phyloP scores from a whole-genome alignment of 2,888 invertebrate genomes.

The Papilio gigon region DNA sequence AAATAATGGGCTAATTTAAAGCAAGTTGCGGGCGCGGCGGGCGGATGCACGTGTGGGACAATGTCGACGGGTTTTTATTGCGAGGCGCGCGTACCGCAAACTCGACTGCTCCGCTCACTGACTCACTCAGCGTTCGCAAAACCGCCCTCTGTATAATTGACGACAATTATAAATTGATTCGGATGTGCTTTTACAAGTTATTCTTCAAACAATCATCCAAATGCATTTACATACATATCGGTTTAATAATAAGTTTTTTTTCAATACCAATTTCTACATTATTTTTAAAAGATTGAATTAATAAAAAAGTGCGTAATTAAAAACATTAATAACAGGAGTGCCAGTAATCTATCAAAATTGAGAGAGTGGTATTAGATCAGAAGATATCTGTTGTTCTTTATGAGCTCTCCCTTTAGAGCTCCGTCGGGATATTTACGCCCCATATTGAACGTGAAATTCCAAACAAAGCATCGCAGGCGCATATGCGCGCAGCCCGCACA shows the following conservation, averaged over 20 bases:
- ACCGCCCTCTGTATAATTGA: constrained; percentile 35
- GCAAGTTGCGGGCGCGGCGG: constrained; percentile 74
- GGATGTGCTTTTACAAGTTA: constrained; percentile 17
- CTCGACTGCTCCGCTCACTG: constrained; percentile 24
- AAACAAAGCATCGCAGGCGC: constrained; percentile 70
- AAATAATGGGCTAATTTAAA: constrained; percentile 51
- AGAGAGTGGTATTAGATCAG: constrained; percentile 47
- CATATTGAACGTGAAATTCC: constrained; percentile 78
- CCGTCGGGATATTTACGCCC: constrained; percentile 81
- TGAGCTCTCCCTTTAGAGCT: constrained; percentile 71
- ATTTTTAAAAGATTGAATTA: neutral
- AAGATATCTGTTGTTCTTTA: constrained; percentile 67
- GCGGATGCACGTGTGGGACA: constrained; percentile 81
- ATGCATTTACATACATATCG: neutral
- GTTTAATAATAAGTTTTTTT: neutral
- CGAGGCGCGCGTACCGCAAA: constrained; percentile 57
- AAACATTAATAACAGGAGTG: constrained; percentile 16
- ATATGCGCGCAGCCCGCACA: constrained; percentile 64
- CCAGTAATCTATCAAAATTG: constrained; percentile 29
- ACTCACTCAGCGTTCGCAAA: constrained; percentile 44
- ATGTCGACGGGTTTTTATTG: constrained; percentile 70
- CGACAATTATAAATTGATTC: constrained; percentile 22
- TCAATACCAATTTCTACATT: neutral
- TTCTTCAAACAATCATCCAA: constrained; percentile 13
- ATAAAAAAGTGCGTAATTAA: constrained; percentile 3